Evolutionary conservation across 2,888 invertebrate genomes (phyloP).

Genomic region (Caenorhabditis becei): DNA sequence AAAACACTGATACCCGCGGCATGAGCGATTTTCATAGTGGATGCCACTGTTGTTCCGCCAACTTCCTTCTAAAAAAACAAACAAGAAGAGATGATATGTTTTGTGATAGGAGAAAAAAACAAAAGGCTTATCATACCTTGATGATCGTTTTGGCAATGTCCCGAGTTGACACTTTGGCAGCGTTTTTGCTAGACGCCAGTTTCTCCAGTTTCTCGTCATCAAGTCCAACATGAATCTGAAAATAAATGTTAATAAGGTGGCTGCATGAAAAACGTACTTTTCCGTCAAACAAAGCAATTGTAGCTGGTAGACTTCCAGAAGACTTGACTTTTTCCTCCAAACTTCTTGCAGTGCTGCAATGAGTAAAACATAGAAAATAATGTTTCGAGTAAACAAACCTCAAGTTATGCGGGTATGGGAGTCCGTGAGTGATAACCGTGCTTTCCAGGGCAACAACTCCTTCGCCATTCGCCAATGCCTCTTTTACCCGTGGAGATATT

Average conservation of each 20-base stretch:
- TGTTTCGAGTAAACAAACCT: constrained; percentile 84
- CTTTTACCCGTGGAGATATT: constrained; percentile 62
- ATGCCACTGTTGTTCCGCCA: constrained; percentile 97
- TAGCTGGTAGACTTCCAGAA: constrained; percentile 90
- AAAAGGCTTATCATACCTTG: constrained; percentile 47
- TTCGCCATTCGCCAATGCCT: constrained; percentile 65
- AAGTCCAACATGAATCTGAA: constrained; percentile 83
- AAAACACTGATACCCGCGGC: constrained; percentile 91
- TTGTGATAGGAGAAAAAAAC: background rate
- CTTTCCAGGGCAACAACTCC: constrained; percentile 94
- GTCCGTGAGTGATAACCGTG: constrained; percentile 97
- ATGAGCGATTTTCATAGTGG: constrained; percentile 91
- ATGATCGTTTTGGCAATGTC: constrained; percentile 77
- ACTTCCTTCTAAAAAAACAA: constrained; percentile 59
- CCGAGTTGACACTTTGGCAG: constrained; percentile 90
- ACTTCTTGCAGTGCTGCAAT: constrained; percentile 87
- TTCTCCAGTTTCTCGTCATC: constrained; percentile 85
- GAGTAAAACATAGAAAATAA: background rate
- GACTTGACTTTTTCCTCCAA: constrained; percentile 88
- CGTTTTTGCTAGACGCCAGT: constrained; percentile 85
- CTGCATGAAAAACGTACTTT: constrained; percentile 48
- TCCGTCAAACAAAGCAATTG: constrained; percentile 92
- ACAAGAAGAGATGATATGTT: background rate
- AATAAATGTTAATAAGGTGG: background rate
- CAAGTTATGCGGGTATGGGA: constrained; percentile 94